Conservation (phyloP, 1,140 invertebrate species). For the Paracyclopina nana region DNA sequence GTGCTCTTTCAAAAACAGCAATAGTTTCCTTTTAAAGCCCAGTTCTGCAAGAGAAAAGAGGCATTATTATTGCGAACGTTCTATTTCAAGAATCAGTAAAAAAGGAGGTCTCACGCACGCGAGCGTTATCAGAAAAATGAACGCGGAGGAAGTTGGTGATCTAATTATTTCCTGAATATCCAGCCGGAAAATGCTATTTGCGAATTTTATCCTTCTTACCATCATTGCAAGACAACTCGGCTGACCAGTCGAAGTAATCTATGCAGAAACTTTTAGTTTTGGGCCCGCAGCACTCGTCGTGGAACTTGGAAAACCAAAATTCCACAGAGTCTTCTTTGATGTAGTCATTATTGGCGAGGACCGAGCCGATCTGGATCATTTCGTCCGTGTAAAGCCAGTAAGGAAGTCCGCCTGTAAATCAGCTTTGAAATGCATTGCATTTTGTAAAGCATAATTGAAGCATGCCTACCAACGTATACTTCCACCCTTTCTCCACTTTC, state of each 20-base stretch:
- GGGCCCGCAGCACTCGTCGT: neutral
- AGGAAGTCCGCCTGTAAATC: neutral
- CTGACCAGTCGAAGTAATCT: too few relatives aligned
- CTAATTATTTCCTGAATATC: too few relatives aligned
- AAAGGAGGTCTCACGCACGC: too few relatives aligned
- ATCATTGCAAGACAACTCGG: too few relatives aligned
- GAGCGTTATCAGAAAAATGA: too few relatives aligned
- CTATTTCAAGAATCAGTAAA: too few relatives aligned
- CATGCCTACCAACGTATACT: constrained; percentile 27
- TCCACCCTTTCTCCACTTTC: constrained; percentile 28
- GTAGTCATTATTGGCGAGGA: neutral
- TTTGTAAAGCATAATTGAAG: neutral
- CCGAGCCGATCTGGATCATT: constrained; percentile 5
- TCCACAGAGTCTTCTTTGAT: neutral
- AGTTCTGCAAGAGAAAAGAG: constrained; percentile 10
- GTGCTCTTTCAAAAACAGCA: neutral
- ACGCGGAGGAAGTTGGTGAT: too few relatives aligned
- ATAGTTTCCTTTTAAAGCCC: constrained; percentile 1
- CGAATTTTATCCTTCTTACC: too few relatives aligned
- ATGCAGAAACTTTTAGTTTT: neutral
- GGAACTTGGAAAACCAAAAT: neutral
- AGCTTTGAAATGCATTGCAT: neutral
- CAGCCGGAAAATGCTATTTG: too few relatives aligned
- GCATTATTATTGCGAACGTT: too few relatives aligned
- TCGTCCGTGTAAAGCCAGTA: neutral